Base-by-base conservation (phyloP, 2,113 vertebrate genomes). In the Arvicanthis niloticus region DNA sequence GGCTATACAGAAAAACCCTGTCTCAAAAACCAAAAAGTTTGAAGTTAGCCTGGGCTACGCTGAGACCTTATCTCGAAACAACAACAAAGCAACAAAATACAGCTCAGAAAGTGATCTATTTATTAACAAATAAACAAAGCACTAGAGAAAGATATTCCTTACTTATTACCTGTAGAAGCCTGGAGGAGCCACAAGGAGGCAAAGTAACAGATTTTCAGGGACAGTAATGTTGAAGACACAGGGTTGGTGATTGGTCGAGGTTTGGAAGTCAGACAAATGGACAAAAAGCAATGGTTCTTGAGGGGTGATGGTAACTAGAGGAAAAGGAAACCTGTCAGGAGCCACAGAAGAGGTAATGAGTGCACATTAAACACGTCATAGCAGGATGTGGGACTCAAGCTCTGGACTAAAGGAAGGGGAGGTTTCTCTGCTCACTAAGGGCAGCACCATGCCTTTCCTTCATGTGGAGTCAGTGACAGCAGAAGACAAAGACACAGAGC, bases 71-170 rank as follows among this genome's bases (percentile, higher is more conserved):
- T 84, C 81, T 84, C 56, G 58, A 89, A 70, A 68, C 19, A 65
- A 87, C 68, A 85, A 84, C 11, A 40, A 84, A 48, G 26, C n/a
- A 56, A 72, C 17, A 42, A 91, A 78, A 65, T 78, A 37, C 16
- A 91, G 72, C 17, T 88, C 65, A 88, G 31, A 37, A 95, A 92
- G 42, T 76, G 72, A 65, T 40, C 56, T 85, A 96, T 53, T 89
- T 86, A 86, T 24, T 87, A 82, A 85, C 67, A 92, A 13, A 89
- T 58, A 96, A 97, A 88, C 37, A 72, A 85, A 82, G 40, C 37
- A 87, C 37, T 84, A 86, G 48, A 22, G 60, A 91, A 97, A 95
- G 81, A 70, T 80, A n/a, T 15, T 94, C 48, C 58, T 93, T 90
- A 78, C 37, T 94, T 81, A 76, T 19, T 51, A 86, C 95, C 58